These are phyloP conservation scores for Euschistus heros DNA, from an alignment of 1,140 invertebrate genomes.

Conservation along the genomic window DNA sequence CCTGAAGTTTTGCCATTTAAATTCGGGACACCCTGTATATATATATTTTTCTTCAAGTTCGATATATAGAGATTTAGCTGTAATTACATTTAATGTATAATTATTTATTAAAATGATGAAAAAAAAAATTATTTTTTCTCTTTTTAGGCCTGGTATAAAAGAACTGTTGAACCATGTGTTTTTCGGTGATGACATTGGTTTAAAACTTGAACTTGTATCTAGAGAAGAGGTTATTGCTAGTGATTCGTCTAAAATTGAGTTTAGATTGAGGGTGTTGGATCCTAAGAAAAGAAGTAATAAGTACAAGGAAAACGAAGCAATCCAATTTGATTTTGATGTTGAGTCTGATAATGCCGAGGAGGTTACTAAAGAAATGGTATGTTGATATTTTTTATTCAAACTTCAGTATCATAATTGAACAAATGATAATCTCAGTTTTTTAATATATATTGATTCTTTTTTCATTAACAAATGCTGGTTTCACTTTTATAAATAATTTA, in stretches of 20 bases:
- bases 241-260: constrained; percentile 51
- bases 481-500: no score
- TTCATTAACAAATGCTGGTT: no score
- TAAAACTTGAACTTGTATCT: constrained; percentile 86
- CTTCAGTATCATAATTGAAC: no score
- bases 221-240: constrained; percentile 48
- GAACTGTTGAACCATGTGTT: constrained; percentile 93
- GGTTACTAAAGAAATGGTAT: constrained; percentile 89
- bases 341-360: constrained; percentile 86
- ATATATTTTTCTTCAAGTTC: no score
- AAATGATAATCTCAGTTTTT: no score
- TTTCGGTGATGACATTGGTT: constrained; percentile 90
- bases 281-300: constrained; percentile 91
- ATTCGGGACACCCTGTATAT: no score
- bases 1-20: no score
- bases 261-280: constrained; percentile 88
- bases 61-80: no score
- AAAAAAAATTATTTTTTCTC: background rate
- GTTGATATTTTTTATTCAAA: constrained; percentile 14
- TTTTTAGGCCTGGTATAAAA: constrained; percentile 74
- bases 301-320: constrained; percentile 98
- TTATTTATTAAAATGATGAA: background rate
- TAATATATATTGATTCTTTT: no score
- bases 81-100: no score
- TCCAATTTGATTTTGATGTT: constrained; percentile 97